phyloP scores from a whole-genome alignment of 2,797 vertebrate species.

The Anniella stebbinsi region DNA sequence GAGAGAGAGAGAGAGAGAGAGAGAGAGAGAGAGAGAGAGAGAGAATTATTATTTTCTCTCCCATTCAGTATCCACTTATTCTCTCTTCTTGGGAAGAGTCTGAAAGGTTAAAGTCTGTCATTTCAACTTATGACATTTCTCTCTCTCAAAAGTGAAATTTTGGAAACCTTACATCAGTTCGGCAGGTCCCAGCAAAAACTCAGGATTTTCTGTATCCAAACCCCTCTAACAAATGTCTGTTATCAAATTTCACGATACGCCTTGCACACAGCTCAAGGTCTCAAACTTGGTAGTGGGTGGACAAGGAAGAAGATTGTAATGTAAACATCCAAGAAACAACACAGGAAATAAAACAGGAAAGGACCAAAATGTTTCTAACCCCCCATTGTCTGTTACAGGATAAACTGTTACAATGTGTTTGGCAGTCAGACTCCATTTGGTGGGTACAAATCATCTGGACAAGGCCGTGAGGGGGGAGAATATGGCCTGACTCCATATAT shows the following conservation, averaged over 20 bases:
- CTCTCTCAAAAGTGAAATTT: not conserved
- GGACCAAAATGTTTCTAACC: constrained; percentile 6
- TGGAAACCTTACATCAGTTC: not conserved
- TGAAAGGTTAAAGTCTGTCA: not conserved
- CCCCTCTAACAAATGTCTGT: not conserved
- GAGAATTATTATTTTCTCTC: too few relatives aligned
- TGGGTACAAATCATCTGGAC: constrained; percentile 95
- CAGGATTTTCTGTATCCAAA: not conserved
- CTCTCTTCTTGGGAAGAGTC: not conserved
- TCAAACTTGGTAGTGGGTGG: not conserved
- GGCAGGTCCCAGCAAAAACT: not conserved
- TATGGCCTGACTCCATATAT: constrained; percentile 92
- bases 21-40: too few relatives aligned
- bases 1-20: too few relatives aligned
- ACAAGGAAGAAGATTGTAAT: not conserved
- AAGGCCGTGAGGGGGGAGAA: constrained; percentile 91
- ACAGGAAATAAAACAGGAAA: not conserved
- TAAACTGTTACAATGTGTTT: constrained; percentile 95
- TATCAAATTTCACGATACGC: too few relatives aligned
- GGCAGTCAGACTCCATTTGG: constrained; percentile 94
- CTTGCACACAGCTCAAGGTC: not conserved
- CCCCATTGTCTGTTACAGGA: constrained; percentile 78
- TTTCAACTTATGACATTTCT: not conserved
- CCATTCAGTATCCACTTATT: too few relatives aligned
- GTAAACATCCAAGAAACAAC: not conserved